Percentiles rank a stretch among this genome's conserved stretches.
Conservation (phyloP, 1,140 invertebrate genomes). For the Pogonognathellus flavescens region DNA sequence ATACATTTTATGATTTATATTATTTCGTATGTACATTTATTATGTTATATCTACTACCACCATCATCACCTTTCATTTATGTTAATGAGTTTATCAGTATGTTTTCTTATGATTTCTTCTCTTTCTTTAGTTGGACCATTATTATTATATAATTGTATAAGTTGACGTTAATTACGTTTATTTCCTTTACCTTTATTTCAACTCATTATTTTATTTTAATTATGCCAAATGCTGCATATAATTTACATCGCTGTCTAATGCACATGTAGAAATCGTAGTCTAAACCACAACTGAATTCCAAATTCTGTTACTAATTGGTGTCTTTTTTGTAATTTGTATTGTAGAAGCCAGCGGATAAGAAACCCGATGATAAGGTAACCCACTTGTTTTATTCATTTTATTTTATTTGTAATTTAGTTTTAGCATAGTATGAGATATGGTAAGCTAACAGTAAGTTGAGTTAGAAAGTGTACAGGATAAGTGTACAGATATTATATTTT, state of each 20-base stretch:
- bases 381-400: neutral
- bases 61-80: neutral
- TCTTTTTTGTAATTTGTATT: conserved; percentile 46
- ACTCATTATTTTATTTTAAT: conserved; percentile 15
- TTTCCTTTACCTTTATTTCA: neutral
- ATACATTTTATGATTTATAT: neutral
- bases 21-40: neutral
- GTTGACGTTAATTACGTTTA: conserved; percentile 11
- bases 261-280: neutral
- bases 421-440: too few species aligned
- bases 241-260: neutral
- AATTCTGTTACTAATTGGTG: neutral
- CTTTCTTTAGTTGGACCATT: neutral
- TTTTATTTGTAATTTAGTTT: too few species aligned
- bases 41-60: neutral
- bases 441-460: neutral
- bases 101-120: neutral
- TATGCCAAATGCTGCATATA: conserved; percentile 14
- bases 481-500: neutral
- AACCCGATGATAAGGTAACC: conserved; percentile 60
- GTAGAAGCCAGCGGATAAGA: conserved; percentile 61
- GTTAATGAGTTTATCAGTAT: neutral
- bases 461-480: neutral
- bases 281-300: neutral
- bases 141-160: neutral